A percentile compares a stretch with the other conserved stretches of the same genome.
Evolutionary conservation across 2,797 vertebrate genomes (phyloP).

Genomic region (Trachurus trachurus): DNA sequence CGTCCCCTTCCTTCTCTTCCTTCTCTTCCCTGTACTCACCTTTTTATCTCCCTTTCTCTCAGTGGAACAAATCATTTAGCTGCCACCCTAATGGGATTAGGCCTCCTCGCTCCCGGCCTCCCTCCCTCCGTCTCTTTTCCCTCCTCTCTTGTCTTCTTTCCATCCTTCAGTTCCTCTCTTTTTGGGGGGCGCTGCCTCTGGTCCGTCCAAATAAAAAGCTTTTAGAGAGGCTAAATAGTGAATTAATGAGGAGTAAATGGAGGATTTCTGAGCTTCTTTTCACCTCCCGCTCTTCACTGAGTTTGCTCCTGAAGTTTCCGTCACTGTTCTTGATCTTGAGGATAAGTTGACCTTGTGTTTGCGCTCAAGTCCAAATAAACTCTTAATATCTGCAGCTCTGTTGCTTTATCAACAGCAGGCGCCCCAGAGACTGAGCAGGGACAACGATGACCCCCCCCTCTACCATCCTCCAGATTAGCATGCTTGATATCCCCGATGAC

Average conservation of each 20-base stretch:
- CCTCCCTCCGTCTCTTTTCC: slow-evolving; percentile 17
- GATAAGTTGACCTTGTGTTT: slow-evolving; percentile 7
- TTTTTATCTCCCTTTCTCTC: slow-evolving; percentile 49
- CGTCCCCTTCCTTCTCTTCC: neutral
- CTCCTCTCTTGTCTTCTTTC: slow-evolving; percentile 31
- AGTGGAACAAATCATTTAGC: slow-evolving; percentile 80
- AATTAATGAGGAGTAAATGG: slow-evolving; percentile 53
- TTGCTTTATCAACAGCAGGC: slow-evolving; percentile 22
- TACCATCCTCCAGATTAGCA: slow-evolving; percentile 42
- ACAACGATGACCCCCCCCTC: too few species aligned
- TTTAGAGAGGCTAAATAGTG: slow-evolving; percentile 14
- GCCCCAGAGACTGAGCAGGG: neutral
- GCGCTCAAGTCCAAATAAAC: slow-evolving; percentile 21
- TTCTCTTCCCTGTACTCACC: neutral
- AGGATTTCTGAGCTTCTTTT: slow-evolving; percentile 18
- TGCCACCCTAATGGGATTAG: slow-evolving; percentile 77
- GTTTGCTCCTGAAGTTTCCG: neutral
- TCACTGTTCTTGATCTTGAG: neutral
- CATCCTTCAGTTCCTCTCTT: slow-evolving; percentile 55
- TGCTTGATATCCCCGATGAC: slow-evolving; percentile 53
- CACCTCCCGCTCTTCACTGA: neutral
- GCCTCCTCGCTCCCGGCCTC: slow-evolving; percentile 45
- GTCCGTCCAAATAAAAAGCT: slow-evolving; percentile 37
- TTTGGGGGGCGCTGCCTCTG: slow-evolving; percentile 12
- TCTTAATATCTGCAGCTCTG: slow-evolving; percentile 5